Conservation (phyloP, 2,888 invertebrate genomes). For the Griposia aprilina region DNA sequence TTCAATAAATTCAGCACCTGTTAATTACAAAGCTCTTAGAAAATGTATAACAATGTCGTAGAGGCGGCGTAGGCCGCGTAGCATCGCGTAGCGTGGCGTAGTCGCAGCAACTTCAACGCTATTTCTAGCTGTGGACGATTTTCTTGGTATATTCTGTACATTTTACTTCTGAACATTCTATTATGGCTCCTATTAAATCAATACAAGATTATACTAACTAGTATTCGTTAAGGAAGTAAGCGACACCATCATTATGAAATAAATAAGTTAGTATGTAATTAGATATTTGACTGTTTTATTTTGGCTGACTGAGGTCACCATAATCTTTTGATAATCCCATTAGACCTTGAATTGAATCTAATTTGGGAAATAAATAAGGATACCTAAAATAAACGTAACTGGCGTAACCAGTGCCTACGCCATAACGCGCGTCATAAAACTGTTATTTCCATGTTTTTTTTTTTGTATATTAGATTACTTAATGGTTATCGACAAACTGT, state of each 20-base stretch:
- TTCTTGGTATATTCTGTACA: not conserved
- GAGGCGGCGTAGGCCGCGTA: slow-evolving; percentile 65
- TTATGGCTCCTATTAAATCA: slow-evolving; percentile 4
- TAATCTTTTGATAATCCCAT: slow-evolving; percentile 25
- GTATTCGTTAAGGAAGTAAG: slow-evolving; percentile 1
- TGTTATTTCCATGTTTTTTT: not conserved
- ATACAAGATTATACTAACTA: not conserved
- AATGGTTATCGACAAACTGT: slow-evolving; percentile 1
- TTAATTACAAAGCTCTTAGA: slow-evolving; percentile 23
- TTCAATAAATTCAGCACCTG: not conserved
- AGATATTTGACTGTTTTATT: slow-evolving; percentile 12
- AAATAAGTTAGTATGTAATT: not conserved
- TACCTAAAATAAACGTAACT: slow-evolving; percentile 9
- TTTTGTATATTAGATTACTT: not conserved
- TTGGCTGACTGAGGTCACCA: slow-evolving; percentile 1
- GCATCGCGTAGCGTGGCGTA: slow-evolving; percentile 59
- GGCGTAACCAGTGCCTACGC: slow-evolving; percentile 31
- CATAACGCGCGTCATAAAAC: slow-evolving; percentile 13
- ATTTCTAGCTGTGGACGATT: slow-evolving; percentile 14
- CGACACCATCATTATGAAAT: not conserved
- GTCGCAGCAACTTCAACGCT: slow-evolving; percentile 18
- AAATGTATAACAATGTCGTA: slow-evolving; percentile 55
- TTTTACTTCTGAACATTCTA: not conserved
- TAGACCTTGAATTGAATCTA: slow-evolving; percentile 34
- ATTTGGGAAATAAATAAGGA: slow-evolving; percentile 28